phyloP scores from a whole-genome alignment of 2,888 invertebrate species.

The Arctia plantaginis region DNA sequence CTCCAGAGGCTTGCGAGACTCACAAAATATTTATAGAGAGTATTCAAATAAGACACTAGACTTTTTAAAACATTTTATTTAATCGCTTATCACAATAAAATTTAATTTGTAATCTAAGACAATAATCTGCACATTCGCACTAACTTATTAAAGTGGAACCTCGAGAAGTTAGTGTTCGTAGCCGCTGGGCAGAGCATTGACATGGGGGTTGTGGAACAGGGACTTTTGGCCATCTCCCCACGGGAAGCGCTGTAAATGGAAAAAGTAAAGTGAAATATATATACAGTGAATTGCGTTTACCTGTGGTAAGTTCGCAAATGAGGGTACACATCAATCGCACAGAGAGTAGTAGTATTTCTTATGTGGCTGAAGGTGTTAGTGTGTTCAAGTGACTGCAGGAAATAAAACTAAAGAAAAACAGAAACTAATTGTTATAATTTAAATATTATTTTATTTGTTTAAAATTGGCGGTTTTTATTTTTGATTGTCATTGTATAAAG shows the following conservation, averaged over 20 bases:
- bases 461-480: too few species aligned
- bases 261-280: background rate
- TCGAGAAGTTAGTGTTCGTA: slow-evolving; percentile 87
- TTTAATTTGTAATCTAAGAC: slow-evolving; percentile 65
- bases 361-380: too few species aligned
- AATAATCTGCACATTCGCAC: slow-evolving; percentile 38
- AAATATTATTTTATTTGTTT: too few species aligned
- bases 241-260: slow-evolving; percentile 91
- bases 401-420: too few species aligned
- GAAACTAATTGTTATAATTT: too few species aligned
- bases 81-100: slow-evolving; percentile 67
- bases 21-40: background rate
- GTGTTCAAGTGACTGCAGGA: too few species aligned
- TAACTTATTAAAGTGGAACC: slow-evolving; percentile 29
- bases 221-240: slow-evolving; percentile 97
- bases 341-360: too few species aligned
- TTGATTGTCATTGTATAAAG: too few species aligned
- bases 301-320: too few species aligned
- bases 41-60: slow-evolving; percentile 14
- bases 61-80: slow-evolving; percentile 46
- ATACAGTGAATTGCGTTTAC: too few species aligned
- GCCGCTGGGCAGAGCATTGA: slow-evolving; percentile 92
- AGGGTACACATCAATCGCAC: too few species aligned
- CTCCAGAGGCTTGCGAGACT: too few species aligned
- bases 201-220: slow-evolving; percentile 94